These are phyloP conservation scores for Zeus faber DNA, from an alignment of 2,113 vertebrate species.

Conservation along the genomic window DNA sequence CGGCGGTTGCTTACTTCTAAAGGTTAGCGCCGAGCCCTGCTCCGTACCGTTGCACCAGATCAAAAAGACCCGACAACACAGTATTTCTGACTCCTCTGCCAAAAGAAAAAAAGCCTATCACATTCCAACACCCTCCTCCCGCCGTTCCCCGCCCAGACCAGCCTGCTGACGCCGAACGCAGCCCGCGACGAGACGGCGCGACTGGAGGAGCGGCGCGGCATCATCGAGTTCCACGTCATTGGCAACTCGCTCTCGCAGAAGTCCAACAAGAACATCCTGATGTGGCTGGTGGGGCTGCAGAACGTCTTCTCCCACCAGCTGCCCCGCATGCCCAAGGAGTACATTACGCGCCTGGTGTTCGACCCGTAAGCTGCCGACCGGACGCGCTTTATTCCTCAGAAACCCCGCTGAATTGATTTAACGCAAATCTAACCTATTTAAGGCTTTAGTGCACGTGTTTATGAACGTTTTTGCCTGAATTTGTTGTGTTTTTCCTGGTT, in stretches of 20 bases:
- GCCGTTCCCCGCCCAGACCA: constrained; percentile 76
- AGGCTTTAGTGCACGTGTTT: too few relatives aligned
- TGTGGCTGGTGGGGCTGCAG: constrained; percentile 97
- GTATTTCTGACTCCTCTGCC: too few relatives aligned
- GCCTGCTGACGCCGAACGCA: constrained; percentile 91
- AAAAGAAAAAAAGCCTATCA: too few relatives aligned
- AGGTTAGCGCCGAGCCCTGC: too few relatives aligned
- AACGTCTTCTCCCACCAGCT: constrained; percentile 98
- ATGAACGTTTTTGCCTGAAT: too few relatives aligned
- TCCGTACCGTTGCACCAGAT: too few relatives aligned
- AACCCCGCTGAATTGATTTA: too few relatives aligned
- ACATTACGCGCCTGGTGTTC: constrained; percentile 96
- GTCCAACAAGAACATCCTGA: constrained; percentile 96
- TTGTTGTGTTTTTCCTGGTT: too few relatives aligned
- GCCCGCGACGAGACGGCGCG: constrained; percentile 95
- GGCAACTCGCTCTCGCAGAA: constrained; percentile 97
- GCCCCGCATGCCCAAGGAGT: constrained; percentile 98
- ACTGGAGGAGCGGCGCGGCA: constrained; percentile 92
- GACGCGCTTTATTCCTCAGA: too few relatives aligned
- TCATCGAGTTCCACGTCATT: constrained; percentile 98
- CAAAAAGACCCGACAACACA: too few relatives aligned
- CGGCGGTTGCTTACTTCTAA: too few relatives aligned
- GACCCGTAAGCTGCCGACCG: constrained; percentile 86
- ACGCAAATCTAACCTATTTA: too few relatives aligned
- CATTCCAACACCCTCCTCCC: neutral